Conservation (phyloP, 2,113 vertebrate genomes). For the Xiphophorus couchianus region DNA sequence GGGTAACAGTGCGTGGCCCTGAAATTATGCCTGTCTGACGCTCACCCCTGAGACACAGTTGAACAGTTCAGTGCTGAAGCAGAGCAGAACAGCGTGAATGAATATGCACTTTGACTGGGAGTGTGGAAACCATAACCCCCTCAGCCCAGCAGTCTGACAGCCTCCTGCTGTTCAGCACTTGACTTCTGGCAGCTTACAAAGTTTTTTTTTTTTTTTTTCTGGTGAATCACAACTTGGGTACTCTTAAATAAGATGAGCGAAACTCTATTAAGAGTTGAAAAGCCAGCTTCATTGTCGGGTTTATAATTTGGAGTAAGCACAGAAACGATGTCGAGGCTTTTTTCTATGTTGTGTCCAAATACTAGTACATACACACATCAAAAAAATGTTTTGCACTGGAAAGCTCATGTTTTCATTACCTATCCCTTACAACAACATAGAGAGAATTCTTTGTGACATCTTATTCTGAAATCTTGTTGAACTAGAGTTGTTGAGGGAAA, state of each 20-base stretch:
- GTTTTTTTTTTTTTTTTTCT: conserved; percentile 47
- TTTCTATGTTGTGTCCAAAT: neutral
- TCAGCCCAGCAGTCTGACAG: conserved; percentile 57
- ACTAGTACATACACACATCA: no score
- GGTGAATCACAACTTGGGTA: conserved; percentile 40
- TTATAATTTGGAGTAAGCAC: conserved; percentile 1
- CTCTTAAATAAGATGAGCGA: conserved; percentile 21
- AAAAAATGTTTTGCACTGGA: no score
- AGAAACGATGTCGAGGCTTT: neutral
- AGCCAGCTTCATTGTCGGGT: neutral
- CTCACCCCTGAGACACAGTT: conserved; percentile 73
- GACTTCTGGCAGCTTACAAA: conserved; percentile 64
- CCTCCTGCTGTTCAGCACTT: conserved; percentile 70
- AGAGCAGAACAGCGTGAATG: conserved; percentile 58
- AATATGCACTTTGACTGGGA: conserved; percentile 70
- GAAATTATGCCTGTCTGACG: conserved; percentile 69
- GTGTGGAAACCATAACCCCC: conserved; percentile 59
- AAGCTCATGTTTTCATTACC: no score
- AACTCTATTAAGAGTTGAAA: conserved; percentile 18
- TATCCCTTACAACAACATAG: no score
- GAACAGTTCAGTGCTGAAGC: conserved; percentile 71
- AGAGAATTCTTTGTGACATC: no score
- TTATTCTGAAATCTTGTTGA: no score
- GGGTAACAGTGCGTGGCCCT: conserved; percentile 64
- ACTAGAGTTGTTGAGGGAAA: no score